These are phyloP conservation scores for Eumaeus atala DNA, from an alignment of 1,140 invertebrate genomes.

Conservation along the genomic window DNA sequence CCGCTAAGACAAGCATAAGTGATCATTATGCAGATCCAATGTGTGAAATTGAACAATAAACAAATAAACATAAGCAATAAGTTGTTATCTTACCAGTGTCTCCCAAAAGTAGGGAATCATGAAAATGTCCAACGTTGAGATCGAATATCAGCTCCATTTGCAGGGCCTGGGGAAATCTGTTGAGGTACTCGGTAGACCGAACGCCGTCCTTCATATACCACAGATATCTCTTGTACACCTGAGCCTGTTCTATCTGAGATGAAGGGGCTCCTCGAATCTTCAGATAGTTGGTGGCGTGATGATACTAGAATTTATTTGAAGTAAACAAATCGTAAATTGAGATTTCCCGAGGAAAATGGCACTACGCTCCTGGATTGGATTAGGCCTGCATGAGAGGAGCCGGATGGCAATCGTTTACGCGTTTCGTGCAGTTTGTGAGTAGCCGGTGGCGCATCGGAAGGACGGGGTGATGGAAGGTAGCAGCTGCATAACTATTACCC, in stretches of 20 bases:
- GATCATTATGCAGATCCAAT: no score
- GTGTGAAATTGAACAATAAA: no score
- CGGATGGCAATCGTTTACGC: neutral
- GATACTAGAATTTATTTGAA: slow-evolving; percentile 36
- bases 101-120: slow-evolving; percentile 48
- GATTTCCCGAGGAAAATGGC: neutral
- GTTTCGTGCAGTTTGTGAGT: no score
- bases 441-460: no score
- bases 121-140: slow-evolving; percentile 57
- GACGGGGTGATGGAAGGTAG: no score
- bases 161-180: slow-evolving; percentile 47
- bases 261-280: slow-evolving; percentile 37
- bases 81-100: slow-evolving; percentile 42
- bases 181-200: slow-evolving; percentile 37
- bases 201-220: slow-evolving; percentile 61
- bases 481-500: no score
- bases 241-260: slow-evolving; percentile 40
- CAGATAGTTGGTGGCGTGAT: slow-evolving; percentile 53
- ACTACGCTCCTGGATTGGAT: neutral
- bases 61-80: slow-evolving; percentile 11
- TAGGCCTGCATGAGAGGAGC: no score
- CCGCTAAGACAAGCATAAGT: no score
- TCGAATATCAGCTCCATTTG: slow-evolving; percentile 66
- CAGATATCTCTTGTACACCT: slow-evolving; percentile 45
- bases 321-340: slow-evolving; percentile 5